Percentiles rank a stretch among this genome's conserved stretches.
Evolutionary conservation across 1,140 invertebrate species (phyloP).

Genomic region (Pseudomyrmex dendroicus): DNA sequence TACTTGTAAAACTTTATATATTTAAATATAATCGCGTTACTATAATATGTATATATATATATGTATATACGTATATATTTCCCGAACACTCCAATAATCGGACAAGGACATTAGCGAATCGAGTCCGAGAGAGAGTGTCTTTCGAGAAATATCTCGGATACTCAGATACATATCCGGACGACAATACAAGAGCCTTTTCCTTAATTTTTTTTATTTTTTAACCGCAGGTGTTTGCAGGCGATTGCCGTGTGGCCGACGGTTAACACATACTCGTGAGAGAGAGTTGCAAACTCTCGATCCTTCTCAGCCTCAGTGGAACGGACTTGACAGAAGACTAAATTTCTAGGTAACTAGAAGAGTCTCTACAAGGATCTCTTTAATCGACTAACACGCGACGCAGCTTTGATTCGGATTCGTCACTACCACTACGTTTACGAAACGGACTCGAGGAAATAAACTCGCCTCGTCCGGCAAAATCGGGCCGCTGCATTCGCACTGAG

Average conservation of each 20-base stretch:
- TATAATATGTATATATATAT: neutral
- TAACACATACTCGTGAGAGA: neutral
- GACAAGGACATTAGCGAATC: neutral
- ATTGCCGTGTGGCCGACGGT: conserved; percentile 51
- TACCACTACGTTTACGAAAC: conserved; percentile 74
- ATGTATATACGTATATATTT: neutral
- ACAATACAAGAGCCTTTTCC: neutral
- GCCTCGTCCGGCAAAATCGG: conserved; percentile 56
- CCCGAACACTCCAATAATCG: conserved; percentile 5
- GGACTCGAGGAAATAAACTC: conserved; percentile 60
- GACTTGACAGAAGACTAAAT: conserved; percentile 38
- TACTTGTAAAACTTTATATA: no score
- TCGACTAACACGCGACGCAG: conserved; percentile 76
- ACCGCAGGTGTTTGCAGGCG: neutral
- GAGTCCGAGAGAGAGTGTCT: neutral
- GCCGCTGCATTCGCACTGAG: conserved; percentile 66
- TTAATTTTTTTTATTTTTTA: no score
- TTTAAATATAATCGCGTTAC: no score
- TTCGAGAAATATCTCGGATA: neutral
- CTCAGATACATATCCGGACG: no score
- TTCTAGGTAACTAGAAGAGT: conserved; percentile 63
- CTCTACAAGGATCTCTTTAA: conserved; percentile 61
- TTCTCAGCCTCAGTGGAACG: conserved; percentile 15
- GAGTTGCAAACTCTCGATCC: conserved; percentile 15
- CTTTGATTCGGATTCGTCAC: conserved; percentile 77